Evolutionary conservation across 92 coral and sea anemone species (phyloP).

Genomic region (Epizoanthus rinbou): DNA sequence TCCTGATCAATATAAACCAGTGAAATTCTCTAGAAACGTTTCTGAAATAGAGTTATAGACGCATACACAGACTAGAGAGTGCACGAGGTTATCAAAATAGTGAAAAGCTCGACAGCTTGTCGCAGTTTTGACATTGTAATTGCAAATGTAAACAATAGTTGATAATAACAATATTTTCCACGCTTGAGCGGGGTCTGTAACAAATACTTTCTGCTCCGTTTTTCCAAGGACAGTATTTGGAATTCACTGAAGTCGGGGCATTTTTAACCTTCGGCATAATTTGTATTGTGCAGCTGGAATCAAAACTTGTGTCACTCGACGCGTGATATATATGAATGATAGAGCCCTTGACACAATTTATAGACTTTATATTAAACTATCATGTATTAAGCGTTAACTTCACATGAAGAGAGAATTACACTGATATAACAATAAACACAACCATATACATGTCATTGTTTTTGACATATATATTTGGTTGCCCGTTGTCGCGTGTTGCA

Average conservation of each 20-base stretch:
- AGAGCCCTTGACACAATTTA: not conserved
- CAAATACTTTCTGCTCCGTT: not conserved
- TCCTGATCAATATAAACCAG: slow-evolving; percentile 1
- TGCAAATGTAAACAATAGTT: slow-evolving; percentile 12
- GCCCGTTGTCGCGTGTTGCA: not conserved
- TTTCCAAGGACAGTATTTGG: not conserved
- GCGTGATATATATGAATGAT: not conserved
- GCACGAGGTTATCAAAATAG: slow-evolving; percentile 36
- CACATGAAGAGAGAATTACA: slow-evolving; percentile 15
- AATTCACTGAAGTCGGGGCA: not conserved
- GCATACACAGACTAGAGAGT: slow-evolving; percentile 1
- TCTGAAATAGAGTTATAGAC: not conserved
- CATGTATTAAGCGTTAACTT: not conserved
- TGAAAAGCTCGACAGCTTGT: slow-evolving; percentile 35
- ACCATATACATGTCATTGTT: slow-evolving; percentile 4
- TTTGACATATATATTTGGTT: slow-evolving; percentile 18
- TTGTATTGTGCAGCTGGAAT: not conserved
- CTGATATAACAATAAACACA: slow-evolving; percentile 23
- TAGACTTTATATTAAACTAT: not conserved
- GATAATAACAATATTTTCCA: not conserved
- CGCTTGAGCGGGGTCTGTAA: not conserved
- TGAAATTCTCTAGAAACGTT: not conserved
- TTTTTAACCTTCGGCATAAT: not conserved
- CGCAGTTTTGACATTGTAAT: slow-evolving; percentile 19
- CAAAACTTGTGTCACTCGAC: slow-evolving; percentile 23